A percentile compares a stretch with the other conserved stretches of the same genome.
Evolutionary conservation across 2,888 invertebrate genomes (phyloP).

Genomic region (Stratiomys singularior): DNA sequence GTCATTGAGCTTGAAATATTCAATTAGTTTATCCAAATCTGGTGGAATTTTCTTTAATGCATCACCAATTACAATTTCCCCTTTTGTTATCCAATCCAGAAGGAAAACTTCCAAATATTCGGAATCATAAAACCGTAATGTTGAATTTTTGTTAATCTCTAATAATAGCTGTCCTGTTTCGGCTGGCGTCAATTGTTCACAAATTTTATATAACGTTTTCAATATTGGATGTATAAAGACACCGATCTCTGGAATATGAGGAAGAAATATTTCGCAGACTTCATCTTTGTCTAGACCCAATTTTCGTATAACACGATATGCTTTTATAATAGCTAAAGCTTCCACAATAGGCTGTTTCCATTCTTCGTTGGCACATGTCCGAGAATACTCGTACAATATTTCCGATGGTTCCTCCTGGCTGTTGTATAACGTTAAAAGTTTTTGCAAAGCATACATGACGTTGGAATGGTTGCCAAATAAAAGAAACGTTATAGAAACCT

Average conservation of each 20-base stretch:
- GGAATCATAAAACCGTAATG: slow-evolving; percentile 58
- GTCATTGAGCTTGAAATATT: slow-evolving; percentile 59
- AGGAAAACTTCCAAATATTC: slow-evolving; percentile 60
- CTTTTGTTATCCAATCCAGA: slow-evolving; percentile 60
- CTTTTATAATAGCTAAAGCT: slow-evolving; percentile 67
- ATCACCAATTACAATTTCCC: slow-evolving; percentile 57
- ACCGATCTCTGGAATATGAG: slow-evolving; percentile 60
- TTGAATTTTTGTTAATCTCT: slow-evolving; percentile 53
- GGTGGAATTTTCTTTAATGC: slow-evolving; percentile 52
- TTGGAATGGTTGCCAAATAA: slow-evolving; percentile 57
- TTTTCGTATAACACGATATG: slow-evolving; percentile 61
- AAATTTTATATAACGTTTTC: slow-evolving; percentile 66
- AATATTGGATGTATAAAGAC: slow-evolving; percentile 64
- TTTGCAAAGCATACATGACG: slow-evolving; percentile 55
- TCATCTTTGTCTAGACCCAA: slow-evolving; percentile 61
- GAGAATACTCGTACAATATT: slow-evolving; percentile 58
- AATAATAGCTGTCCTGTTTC: slow-evolving; percentile 58
- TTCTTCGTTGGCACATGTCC: slow-evolving; percentile 53
- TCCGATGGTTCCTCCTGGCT: slow-evolving; percentile 50
- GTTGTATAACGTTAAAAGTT: slow-evolving; percentile 56
- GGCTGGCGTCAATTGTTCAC: slow-evolving; percentile 63
- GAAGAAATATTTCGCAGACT: slow-evolving; percentile 60
- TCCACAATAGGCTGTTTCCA: slow-evolving; percentile 68
- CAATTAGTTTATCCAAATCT: slow-evolving; percentile 56
- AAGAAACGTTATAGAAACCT: slow-evolving; percentile 61